Evolutionary conservation across 1,140 invertebrate species (phyloP), one percentile per base, ranked within the genome.

Genomic region (Nasonia longicornis): DNA sequence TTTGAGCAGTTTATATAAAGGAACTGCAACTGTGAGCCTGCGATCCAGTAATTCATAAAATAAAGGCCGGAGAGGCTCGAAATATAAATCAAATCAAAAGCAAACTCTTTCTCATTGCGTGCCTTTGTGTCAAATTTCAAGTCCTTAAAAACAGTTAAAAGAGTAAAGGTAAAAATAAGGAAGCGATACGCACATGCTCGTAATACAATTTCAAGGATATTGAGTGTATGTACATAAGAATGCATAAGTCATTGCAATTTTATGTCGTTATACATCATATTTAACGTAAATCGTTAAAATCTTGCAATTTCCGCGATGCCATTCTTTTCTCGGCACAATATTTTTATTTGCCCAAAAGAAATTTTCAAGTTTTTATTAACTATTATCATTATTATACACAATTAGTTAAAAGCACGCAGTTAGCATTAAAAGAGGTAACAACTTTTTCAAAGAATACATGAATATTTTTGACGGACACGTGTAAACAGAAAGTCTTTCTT

Each of bases 161-260:
- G 63, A 42, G 26, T 29, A 77, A 72, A 63, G 58, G 80, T 77
- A 38, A 72, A 45, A 81, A 35, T 81, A 31, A 77, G 80, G 74
- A 77, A 77, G 8, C 80, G 20, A 45, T 48, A 76, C 77, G 71
- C 52, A 42, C 31, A 16, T 45, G 58, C 80, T 77, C 16, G 22
- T 81, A 77, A 71, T 29, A 64, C 72, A 63, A 77, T 72, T 81
- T 81, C 80, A 81, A 81, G 80, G 80, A 77, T 48, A 70, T 48
- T 75, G 31, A 3, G 31, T 6, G 22, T 58, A 58, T 70, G 45
- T 42, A 63, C 26, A n/a, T 31, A 71, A 71, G 66, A 72, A 20
- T 70, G 75, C 80, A 64, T 72, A 77, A 77, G 35, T 77, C 67
- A 66, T 81, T 72, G 71, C 73, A 26, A 38, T 81, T 81, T 77